Percentiles rank a stretch among this genome's conserved stretches.
phyloP scores from a whole-genome alignment of 2,888 invertebrate species.

The Nemapogon koenigi region DNA sequence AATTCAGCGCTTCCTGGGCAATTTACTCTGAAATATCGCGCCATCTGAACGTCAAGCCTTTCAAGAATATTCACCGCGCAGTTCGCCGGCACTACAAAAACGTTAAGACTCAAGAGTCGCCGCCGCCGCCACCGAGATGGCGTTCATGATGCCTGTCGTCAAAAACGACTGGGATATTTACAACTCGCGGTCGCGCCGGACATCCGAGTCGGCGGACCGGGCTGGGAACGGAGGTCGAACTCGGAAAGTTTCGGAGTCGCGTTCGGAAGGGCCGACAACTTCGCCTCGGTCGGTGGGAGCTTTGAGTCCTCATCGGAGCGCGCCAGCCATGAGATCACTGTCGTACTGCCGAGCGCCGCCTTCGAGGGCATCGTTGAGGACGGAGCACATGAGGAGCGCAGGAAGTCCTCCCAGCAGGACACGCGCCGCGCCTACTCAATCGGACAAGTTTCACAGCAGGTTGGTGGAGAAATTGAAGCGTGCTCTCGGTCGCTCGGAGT shows the following conservation, averaged over 20 bases:
- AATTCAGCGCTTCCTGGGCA: too few species aligned
- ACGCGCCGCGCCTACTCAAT: slow-evolving; percentile 45
- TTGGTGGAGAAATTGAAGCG: slow-evolving; percentile 80
- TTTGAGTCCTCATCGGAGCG: slow-evolving; percentile 69
- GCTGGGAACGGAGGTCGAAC: slow-evolving; percentile 47
- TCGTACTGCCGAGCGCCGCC: slow-evolving; percentile 51
- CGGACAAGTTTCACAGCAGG: slow-evolving; percentile 81
- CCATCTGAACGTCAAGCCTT: background rate
- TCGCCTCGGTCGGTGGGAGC: slow-evolving; percentile 68
- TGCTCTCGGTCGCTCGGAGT: slow-evolving; percentile 68
- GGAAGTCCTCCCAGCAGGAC: slow-evolving; percentile 70
- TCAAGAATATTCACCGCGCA: slow-evolving; percentile 2
- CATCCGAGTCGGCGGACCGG: slow-evolving; percentile 71
- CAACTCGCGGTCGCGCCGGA: slow-evolving; percentile 79
- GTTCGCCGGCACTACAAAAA: slow-evolving; percentile 41
- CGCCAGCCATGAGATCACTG: slow-evolving; percentile 69
- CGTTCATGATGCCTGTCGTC: slow-evolving; percentile 95
- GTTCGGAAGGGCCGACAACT: slow-evolving; percentile 75
- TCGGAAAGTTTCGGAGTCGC: slow-evolving; percentile 76
- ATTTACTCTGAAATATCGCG: slow-evolving; percentile 3
- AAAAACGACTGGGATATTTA: slow-evolving; percentile 95
- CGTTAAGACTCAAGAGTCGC: slow-evolving; percentile 48
- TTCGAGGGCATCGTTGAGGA: slow-evolving; percentile 68
- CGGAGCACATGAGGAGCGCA: slow-evolving; percentile 34
- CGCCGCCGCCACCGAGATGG: slow-evolving; percentile 70